phyloP scores from a whole-genome alignment of 2,888 invertebrate genomes.

The Sialis fuliginosa region DNA sequence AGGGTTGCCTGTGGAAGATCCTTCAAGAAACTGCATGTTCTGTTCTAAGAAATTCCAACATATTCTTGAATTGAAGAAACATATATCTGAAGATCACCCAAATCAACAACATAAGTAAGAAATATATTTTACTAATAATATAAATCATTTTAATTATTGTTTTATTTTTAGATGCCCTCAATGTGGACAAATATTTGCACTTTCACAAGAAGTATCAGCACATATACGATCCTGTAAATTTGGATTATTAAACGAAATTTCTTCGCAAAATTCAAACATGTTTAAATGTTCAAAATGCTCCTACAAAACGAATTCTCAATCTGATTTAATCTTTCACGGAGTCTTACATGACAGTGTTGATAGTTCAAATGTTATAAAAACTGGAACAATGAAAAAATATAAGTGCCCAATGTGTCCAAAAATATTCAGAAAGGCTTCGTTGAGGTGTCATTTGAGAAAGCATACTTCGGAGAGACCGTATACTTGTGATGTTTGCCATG shows the following conservation, averaged over 20 bases:
- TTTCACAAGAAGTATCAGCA: constrained; percentile 55
- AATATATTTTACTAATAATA: constrained; percentile 6
- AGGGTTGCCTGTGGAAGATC: constrained; percentile 22
- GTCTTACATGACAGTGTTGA: constrained; percentile 40
- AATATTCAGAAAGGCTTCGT: constrained; percentile 41
- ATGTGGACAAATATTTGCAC: constrained; percentile 49
- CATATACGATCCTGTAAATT: constrained; percentile 46
- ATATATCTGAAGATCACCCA: constrained; percentile 40
- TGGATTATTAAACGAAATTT: constrained; percentile 9
- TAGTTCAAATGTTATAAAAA: constrained; percentile 17
- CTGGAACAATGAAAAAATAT: constrained; percentile 27
- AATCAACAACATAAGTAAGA: constrained; percentile 42
- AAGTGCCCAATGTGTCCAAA: constrained; percentile 51
- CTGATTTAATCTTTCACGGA: constrained; percentile 57
- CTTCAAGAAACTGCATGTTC: constrained; percentile 38
- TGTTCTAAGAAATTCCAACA: constrained; percentile 35
- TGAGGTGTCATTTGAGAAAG: constrained; percentile 49
- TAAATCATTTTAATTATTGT: background rate
- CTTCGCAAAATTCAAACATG: constrained; percentile 9
- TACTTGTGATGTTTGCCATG: constrained; percentile 40
- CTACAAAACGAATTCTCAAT: constrained; percentile 42
- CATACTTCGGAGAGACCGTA: constrained; percentile 62
- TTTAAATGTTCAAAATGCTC: constrained; percentile 38
- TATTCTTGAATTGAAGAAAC: constrained; percentile 38
- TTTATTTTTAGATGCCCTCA: constrained; percentile 41